Evolutionary conservation across 2,888 invertebrate genomes (phyloP), one percentile per base, ranked within the genome.

Genomic region (Himalopsyche tibetana): DNA sequence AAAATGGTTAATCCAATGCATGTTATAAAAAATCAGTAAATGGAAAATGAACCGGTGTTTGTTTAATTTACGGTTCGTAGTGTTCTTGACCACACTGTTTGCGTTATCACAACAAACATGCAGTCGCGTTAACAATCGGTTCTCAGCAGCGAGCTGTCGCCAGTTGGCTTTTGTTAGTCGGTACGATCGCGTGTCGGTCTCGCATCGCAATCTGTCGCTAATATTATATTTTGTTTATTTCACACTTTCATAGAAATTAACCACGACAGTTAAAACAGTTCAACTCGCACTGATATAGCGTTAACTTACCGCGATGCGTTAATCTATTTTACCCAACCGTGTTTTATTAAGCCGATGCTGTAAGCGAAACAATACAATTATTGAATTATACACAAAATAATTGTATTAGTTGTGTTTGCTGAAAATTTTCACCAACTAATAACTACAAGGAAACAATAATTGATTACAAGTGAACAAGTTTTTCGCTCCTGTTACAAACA

Each of bases 101-200:
- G 15, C 74, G 74, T 74, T 74, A 74, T 74, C 74, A 74, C 74
- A 74, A 74, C 74, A 74, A 74, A 74, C 74, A 38, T 74, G 19
- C 63, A 63, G 9, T 63, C 63, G 74, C 74, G 51, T 51, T 51
- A 51, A 51, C 51, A 51, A 51, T 51, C 51, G 51, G 51, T 36
- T 74, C 74, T 74, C 74, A 36, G 74, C 74, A 38, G 74, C n/a
- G 36, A 19, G 36, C 74, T 74, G 74, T 74, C 38, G 36, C 74
- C 74, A 74, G 74, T 74, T 36, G 74, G 74, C 36, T 74, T 36
- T 74, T 74, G 74, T 74, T 2, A 36, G 28, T 15, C 38, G 74
- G 3, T 1, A 15, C 8, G 74, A 15, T 74, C 38, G 74, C 74
- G 74, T 38, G 28, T 74, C 74, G 5, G 12, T 12, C 5, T 63